phyloP scores from a whole-genome alignment of 1,140 invertebrate species.

The Drosophila fuyamai region DNA sequence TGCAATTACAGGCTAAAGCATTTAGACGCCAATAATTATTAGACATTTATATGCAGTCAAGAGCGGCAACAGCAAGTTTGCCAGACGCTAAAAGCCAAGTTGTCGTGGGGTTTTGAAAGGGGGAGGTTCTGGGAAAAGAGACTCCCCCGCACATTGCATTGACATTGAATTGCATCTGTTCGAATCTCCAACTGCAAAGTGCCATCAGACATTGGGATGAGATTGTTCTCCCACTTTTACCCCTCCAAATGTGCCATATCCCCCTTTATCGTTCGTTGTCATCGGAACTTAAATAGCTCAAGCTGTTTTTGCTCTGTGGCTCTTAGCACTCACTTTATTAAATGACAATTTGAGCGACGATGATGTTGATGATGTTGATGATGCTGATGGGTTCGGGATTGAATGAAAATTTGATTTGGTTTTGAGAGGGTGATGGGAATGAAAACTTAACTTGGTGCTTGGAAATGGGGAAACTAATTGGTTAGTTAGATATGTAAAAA shows the following conservation, averaged over 20 bases:
- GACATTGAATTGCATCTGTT: conserved; percentile 57
- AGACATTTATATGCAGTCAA: conserved; percentile 42
- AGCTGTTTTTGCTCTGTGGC: conserved; percentile 16
- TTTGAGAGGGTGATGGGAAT: neutral
- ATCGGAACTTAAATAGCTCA: conserved; percentile 15
- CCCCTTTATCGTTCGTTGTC: conserved; percentile 25
- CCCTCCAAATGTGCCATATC: conserved; percentile 4
- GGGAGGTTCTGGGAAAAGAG: neutral
- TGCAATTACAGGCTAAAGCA: conserved; percentile 50
- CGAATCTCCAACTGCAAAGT: conserved; percentile 37
- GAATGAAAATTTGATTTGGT: conserved; percentile 14
- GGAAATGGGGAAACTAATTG: too few species aligned
- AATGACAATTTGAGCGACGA: conserved; percentile 45
- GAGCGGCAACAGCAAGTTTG: conserved; percentile 30
- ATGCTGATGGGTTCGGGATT: conserved; percentile 17
- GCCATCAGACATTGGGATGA: conserved; percentile 46
- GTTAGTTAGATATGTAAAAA: too few species aligned
- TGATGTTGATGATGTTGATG: conserved; percentile 41
- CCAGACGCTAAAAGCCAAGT: conserved; percentile 17
- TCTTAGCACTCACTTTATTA: conserved; percentile 46
- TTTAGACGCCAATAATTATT: conserved; percentile 65
- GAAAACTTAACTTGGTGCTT: too few species aligned
- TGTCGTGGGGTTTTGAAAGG: neutral
- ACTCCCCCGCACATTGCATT: conserved; percentile 43
- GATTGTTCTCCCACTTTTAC: conserved; percentile 2